These are phyloP conservation scores for Oscheius myriophilus DNA, from an alignment of 2,888 invertebrate species.

Conservation along the genomic window DNA sequence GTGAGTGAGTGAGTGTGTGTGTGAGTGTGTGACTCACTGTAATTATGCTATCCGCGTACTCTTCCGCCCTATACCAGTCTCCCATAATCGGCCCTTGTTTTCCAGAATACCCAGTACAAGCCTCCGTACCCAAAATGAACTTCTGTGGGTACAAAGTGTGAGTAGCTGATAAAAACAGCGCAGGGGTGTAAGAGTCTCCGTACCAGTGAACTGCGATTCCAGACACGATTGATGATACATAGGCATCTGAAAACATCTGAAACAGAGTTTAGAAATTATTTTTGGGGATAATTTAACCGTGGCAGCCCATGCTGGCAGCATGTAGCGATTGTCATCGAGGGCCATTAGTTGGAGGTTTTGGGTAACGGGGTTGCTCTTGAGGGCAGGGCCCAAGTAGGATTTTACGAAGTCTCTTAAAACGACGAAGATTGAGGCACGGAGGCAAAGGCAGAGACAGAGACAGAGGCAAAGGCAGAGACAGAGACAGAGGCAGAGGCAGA, in stretches of 20 bases:
- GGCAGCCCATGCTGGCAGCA: conserved; percentile 77
- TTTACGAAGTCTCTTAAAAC: conserved; percentile 79
- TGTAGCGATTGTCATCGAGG: conserved; percentile 77
- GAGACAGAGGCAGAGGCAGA: too few relatives aligned
- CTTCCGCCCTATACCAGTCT: conserved; percentile 81
- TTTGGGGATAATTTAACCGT: conserved; percentile 74
- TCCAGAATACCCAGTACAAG: conserved; percentile 55
- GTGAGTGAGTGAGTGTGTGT: too few relatives aligned
- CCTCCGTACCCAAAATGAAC: conserved; percentile 82
- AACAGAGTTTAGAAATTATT: too few relatives aligned
- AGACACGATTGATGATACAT: conserved; percentile 74
- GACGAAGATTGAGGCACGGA: too few relatives aligned
- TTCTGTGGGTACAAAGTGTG: conserved; percentile 78
- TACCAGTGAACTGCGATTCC: conserved; percentile 89
- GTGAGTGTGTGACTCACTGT: neutral
- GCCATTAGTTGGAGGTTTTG: conserved; percentile 79
- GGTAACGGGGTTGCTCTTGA: conserved; percentile 76
- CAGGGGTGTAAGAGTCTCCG: conserved; percentile 75
- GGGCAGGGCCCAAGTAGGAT: conserved; percentile 81
- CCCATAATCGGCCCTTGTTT: conserved; percentile 77
- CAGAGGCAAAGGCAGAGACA: too few relatives aligned
- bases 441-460: too few relatives aligned
- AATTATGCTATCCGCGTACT: conserved; percentile 76
- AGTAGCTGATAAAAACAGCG: conserved; percentile 75
- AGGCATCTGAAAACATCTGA: too few relatives aligned